Evolutionary conservation across 92 coral and sea anemone genomes (phyloP), one percentile per base, ranked within the genome.

Genomic region (Epizoanthus rinbou): DNA sequence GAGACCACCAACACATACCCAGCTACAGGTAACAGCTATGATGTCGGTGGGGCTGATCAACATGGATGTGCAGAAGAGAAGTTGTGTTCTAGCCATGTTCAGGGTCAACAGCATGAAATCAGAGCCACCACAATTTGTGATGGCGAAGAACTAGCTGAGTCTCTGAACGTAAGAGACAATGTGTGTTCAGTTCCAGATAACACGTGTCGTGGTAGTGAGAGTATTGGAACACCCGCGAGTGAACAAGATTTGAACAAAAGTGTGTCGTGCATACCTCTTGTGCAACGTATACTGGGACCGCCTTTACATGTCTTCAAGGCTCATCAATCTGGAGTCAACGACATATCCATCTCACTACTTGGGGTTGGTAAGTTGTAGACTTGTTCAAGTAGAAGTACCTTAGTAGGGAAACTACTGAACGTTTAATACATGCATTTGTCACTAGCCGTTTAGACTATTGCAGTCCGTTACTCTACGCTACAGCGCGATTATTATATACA

Each of bases 311-410:
- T 85, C 56, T 81, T 87, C 84, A 71, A 69, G 23, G 90, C 94
- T 8, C 98, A 97, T 80, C 99, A 96, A 64, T 96, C 99, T 14
- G 99, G 99, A 50, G 94, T 96, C 2, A 96, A 96, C 73, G 90
- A 87, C 56, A 57, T 94, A 10, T 88, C 93, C 23, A 74, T 96
- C 37, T 41, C 69, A 43, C 56, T 65, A 62, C 53, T 11, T 37
- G 75, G 58, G 75, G 84, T 62, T 41, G 66, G 81, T 68, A 50
- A 65, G 72, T n/a, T 50, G 14, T 50, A 50, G 54, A 50, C 54
- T 50, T 50, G 3, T 43, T 43, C 50, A 8, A 43, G 50, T 7
- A 43, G 50, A 41, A n/a, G n/a, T n/a, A n/a, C n/a, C n/a, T n/a
- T n/a, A n/a, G n/a, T n/a, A n/a, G n/a, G n/a, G n/a, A n/a, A n/a